These are phyloP conservation scores for Silurus meridionalis DNA, from an alignment of 2,113 vertebrate species.

Conservation along the genomic window DNA sequence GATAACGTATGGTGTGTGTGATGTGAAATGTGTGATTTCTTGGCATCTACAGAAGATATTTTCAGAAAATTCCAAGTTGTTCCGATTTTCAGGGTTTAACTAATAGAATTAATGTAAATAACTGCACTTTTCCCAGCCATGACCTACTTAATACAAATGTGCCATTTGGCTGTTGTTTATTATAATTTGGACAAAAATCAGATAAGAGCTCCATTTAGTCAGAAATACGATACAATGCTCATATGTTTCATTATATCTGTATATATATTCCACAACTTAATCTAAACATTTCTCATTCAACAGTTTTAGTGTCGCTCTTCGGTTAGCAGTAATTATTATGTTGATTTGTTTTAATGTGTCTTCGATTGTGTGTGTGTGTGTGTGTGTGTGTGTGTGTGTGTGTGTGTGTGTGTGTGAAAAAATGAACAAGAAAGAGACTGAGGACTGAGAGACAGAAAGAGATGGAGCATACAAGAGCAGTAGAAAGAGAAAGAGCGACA, in stretches of 20 bases:
- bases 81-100: not conserved
- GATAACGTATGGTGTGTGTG: not conserved
- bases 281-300: not conserved
- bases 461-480: slow-evolving; percentile 34
- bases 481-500: slow-evolving; percentile 39
- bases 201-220: not conserved
- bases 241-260: not conserved
- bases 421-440: slow-evolving; percentile 23
- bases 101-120: not conserved
- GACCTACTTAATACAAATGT: not conserved
- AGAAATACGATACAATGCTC: not conserved
- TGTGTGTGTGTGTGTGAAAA: slow-evolving; percentile 29
- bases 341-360: slow-evolving; percentile 9
- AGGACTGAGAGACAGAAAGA: slow-evolving; percentile 29
- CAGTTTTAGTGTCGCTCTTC: not conserved
- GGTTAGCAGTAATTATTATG: not conserved
- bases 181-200: not conserved
- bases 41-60: not conserved
- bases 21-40: not conserved
- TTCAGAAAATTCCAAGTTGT: not conserved
- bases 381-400: slow-evolving; percentile 3
- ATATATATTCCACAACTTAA: not conserved
- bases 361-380: slow-evolving; percentile 16
- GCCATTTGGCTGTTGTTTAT: not conserved
- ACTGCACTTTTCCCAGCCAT: not conserved